Conservation (phyloP, 2,797 vertebrate species). For the Lateolabrax maculatus region DNA sequence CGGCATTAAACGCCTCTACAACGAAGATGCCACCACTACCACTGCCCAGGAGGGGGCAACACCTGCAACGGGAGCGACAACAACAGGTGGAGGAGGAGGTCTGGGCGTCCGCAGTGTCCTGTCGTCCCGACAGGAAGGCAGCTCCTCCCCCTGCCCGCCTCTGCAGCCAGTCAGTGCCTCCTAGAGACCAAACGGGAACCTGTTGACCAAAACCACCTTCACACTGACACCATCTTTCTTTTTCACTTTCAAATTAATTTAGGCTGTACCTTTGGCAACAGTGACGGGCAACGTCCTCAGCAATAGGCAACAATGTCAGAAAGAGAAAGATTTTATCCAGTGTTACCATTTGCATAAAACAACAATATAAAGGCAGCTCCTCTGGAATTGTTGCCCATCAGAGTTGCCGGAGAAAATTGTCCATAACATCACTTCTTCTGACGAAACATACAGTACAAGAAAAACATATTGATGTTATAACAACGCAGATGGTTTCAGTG, state of each 20-base stretch:
- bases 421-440: not conserved
- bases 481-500: not conserved
- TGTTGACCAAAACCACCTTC: slow-evolving; percentile 41
- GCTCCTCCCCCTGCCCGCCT: slow-evolving; percentile 91
- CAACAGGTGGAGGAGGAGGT: slow-evolving; percentile 62
- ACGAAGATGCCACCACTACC: slow-evolving; percentile 85
- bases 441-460: not conserved
- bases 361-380: slow-evolving; percentile 48
- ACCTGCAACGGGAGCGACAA: slow-evolving; percentile 59
- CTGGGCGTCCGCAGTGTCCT: slow-evolving; percentile 81
- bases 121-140: slow-evolving; percentile 85
- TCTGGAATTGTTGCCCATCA: not conserved
- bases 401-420: not conserved
- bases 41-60: slow-evolving; percentile 80
- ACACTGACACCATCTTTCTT: not conserved
- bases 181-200: slow-evolving; percentile 80
- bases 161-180: slow-evolving; percentile 91
- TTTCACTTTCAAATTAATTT: not conserved
- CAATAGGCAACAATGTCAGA: not conserved
- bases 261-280: not conserved
- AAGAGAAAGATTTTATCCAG: not conserved
- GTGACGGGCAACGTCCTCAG: slow-evolving; percentile 9
- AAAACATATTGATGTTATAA: not conserved
- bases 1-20: slow-evolving; percentile 96
- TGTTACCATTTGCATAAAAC: slow-evolving; percentile 17